A percentile compares a stretch with the other conserved stretches of the same genome.
Evolutionary conservation across 2,888 invertebrate genomes (phyloP).

Genomic region (Loripinus fragilis): DNA sequence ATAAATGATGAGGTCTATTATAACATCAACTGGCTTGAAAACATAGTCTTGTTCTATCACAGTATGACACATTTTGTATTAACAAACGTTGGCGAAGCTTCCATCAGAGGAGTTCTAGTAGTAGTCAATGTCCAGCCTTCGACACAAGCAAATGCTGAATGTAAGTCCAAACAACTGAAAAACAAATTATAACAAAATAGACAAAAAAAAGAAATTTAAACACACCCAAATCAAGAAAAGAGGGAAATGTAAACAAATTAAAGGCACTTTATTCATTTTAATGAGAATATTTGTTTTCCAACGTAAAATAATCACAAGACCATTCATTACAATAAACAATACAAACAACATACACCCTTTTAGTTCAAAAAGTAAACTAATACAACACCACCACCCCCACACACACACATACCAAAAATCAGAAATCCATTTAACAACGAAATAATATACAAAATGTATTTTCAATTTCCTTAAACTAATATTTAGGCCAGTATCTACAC

Average conservation of each 20-base stretch:
- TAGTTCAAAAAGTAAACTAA: not conserved
- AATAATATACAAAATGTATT: no score
- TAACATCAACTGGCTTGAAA: no score
- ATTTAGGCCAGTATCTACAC: no score
- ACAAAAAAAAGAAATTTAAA: no score
- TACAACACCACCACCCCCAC: no score
- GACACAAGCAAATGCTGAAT: slow-evolving; percentile 61
- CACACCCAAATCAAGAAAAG: no score
- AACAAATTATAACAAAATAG: no score
- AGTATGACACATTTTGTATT: not conserved
- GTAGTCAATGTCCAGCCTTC: slow-evolving; percentile 38
- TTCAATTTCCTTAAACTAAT: no score
- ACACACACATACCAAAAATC: no score
- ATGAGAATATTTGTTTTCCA: not conserved
- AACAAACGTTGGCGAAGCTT: not conserved
- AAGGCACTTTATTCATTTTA: not conserved
- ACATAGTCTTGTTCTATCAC: no score
- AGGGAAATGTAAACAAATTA: not conserved
- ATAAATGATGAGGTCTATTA: no score
- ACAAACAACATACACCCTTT: not conserved
- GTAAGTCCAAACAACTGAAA: slow-evolving; percentile 67
- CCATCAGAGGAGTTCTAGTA: slow-evolving; percentile 3
- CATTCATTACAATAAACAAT: not conserved
- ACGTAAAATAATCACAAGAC: not conserved
- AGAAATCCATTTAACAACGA: no score